Conservation (phyloP, 2,113 vertebrate species). For the zebrafish (Danio rerio) region DNA sequence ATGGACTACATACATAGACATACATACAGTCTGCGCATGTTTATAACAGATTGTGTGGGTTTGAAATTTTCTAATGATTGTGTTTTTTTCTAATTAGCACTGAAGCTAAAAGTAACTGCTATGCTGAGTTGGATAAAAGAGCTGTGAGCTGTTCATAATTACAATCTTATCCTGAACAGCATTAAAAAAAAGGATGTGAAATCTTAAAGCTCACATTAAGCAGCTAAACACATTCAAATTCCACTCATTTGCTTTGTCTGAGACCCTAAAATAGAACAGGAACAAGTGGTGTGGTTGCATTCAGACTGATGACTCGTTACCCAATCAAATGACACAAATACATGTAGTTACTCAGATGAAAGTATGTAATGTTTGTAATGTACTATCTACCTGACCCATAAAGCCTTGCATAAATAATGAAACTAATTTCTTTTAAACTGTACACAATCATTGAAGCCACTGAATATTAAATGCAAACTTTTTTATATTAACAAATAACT, state of each 20-base stretch:
- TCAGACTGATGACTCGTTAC: too few species aligned
- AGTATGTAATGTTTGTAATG: too few species aligned
- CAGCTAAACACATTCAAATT: not conserved
- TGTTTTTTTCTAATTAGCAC: not conserved
- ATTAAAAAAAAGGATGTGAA: not conserved
- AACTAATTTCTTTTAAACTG: too few species aligned
- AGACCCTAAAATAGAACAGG: too few species aligned
- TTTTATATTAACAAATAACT: too few species aligned
- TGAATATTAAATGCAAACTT: too few species aligned
- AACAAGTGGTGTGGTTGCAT: too few species aligned
- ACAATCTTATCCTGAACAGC: not conserved
- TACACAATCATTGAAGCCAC: too few species aligned
- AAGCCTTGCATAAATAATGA: too few species aligned
- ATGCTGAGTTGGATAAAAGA: not conserved
- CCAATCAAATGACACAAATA: too few species aligned
- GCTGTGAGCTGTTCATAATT: not conserved
- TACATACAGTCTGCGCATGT: not conserved
- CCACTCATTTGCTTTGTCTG: not conserved
- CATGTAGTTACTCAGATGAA: not conserved
- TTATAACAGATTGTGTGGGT: not conserved
- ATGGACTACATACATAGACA: not conserved
- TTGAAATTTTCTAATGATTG: not conserved
- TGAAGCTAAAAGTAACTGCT: not conserved
- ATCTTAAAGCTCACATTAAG: not conserved
- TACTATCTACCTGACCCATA: too few species aligned